Base-by-base conservation (phyloP, 1,140 invertebrate genomes). In the Penaeus vannamei region DNA sequence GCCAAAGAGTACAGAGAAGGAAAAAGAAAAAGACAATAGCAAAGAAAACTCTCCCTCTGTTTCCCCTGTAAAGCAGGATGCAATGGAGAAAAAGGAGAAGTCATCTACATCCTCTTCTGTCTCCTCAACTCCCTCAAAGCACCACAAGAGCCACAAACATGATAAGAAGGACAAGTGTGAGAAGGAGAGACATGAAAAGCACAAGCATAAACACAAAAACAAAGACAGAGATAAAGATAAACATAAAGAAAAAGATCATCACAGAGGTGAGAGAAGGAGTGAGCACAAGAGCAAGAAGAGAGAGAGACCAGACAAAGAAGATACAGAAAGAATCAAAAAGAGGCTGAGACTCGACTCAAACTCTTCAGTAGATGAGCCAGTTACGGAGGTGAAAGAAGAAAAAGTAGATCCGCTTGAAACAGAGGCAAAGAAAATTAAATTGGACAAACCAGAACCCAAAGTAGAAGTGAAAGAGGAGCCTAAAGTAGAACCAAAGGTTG, bases 291-390 rank as follows among this genome's bases (percentile, higher is more conserved):
- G 42, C 64, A 77, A 76, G 83, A 84, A 66, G 89, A 87, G 80
- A 90, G 81, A 59, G 26, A 86, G 85, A 80, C 53, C 59, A 46
- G 82, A 80, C 64, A 66, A 66, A 53, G 69, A 85, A 20, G 77
- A 79, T 61, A 66, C 84, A 19, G 79, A 82, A 26, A 46, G 84
- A 81, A 80, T 85, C 8, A 87, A 79, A 59, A 82, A 85, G 46
- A 61, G 89, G 23, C 64, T 86, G 23, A 72, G 86, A 82, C 23
- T 90, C 10, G 88, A 86, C 72, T 86, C 87, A 17, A n/a, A 77
- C 36, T 79, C 76, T 10, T 87, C 85, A 17, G 60, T 82, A n/a
- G 76, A 90, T 59, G 82, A 82, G 19, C 22, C n/a, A 17, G 62
- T 22, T 10, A 77, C 46, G n/a, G 61, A 82, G 36, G 64, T 46